A percentile compares a stretch with the other conserved stretches of the same genome.
These are phyloP conservation scores for Oryzias woworae DNA, from an alignment of 2,113 vertebrate species.

Conservation along the genomic window DNA sequence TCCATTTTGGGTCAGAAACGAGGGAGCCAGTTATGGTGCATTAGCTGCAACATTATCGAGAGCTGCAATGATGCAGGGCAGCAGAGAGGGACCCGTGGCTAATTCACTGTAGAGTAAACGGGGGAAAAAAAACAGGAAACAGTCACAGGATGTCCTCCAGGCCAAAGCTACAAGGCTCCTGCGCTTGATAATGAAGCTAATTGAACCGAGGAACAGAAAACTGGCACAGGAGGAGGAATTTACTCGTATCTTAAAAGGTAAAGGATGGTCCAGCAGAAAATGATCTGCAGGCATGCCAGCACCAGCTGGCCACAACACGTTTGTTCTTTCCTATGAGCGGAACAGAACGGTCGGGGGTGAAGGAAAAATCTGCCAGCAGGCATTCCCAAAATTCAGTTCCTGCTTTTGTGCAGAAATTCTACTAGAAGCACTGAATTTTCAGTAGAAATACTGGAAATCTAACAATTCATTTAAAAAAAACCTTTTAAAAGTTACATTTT, in stretches of 20 bases:
- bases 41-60: constrained; percentile 66
- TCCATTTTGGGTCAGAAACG: constrained; percentile 86
- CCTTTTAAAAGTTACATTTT: no score
- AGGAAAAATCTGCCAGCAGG: constrained; percentile 57
- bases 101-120: constrained; percentile 50
- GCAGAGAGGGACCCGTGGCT: constrained; percentile 41
- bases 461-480: no score
- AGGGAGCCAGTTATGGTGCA: constrained; percentile 38
- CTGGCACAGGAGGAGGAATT: constrained; percentile 2
- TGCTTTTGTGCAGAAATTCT: constrained; percentile 60
- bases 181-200: background rate
- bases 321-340: constrained; percentile 65
- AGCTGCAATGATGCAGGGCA: constrained; percentile 43
- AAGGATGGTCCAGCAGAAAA: constrained; percentile 36
- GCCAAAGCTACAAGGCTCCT: constrained; percentile 14
- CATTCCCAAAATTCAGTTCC: constrained; percentile 56
- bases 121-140: constrained; percentile 60
- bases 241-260: constrained; percentile 16
- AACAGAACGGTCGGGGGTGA: constrained; percentile 56
- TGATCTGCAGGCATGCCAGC: constrained; percentile 40
- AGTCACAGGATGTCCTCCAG: constrained; percentile 53
- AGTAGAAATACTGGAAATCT: constrained; percentile 8
- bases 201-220: background rate
- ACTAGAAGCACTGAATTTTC: constrained; percentile 20
- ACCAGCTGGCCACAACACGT: constrained; percentile 61